Percentiles rank a stretch among this genome's conserved stretches.
These are phyloP conservation scores for Heterochromis multidens DNA, from an alignment of 2,113 vertebrate genomes.

Conservation along the genomic window DNA sequence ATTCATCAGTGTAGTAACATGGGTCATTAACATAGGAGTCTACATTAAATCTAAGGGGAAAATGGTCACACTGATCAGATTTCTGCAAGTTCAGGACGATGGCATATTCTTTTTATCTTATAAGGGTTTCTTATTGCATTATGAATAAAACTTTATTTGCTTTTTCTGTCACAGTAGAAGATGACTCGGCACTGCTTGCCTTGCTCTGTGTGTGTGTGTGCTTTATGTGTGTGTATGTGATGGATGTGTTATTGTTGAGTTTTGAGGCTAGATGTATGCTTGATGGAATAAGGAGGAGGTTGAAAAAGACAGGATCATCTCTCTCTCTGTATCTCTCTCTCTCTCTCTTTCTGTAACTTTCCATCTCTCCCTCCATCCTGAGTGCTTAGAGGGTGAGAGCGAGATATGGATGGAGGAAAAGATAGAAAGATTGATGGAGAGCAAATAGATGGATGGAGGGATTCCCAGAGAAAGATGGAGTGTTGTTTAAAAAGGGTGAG, in stretches of 20 bases:
- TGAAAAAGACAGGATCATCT: conserved; percentile 72
- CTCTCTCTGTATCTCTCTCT: conserved; percentile 49
- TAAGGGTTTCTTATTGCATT: conserved; percentile 53
- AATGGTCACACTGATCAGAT: conserved; percentile 18
- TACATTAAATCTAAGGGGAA: conserved; percentile 21
- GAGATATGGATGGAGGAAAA: conserved; percentile 36
- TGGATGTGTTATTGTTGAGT: conserved; percentile 73
- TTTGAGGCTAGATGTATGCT: conserved; percentile 69
- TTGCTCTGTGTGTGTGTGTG: conserved; percentile 6
- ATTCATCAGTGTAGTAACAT: neutral
- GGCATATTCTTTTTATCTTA: conserved; percentile 33
- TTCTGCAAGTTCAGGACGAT: conserved; percentile 5
- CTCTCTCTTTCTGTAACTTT: neutral
- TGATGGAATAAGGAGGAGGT: conserved; percentile 73
- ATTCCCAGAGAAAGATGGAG: conserved; percentile 66
- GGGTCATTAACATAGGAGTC: neutral
- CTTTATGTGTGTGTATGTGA: conserved; percentile 38
- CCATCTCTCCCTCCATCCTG: conserved; percentile 30
- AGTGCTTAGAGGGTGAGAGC: conserved; percentile 8
- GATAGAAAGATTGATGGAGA: conserved; percentile 60
- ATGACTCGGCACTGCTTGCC: conserved; percentile 37
- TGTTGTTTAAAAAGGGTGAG: conserved; percentile 71
- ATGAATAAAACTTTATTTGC: conserved; percentile 53
- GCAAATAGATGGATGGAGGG: conserved; percentile 60
- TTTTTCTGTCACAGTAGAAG: conserved; percentile 38